Conservation (phyloP, 1,140 invertebrate species). For the Atta cephalotes region DNA sequence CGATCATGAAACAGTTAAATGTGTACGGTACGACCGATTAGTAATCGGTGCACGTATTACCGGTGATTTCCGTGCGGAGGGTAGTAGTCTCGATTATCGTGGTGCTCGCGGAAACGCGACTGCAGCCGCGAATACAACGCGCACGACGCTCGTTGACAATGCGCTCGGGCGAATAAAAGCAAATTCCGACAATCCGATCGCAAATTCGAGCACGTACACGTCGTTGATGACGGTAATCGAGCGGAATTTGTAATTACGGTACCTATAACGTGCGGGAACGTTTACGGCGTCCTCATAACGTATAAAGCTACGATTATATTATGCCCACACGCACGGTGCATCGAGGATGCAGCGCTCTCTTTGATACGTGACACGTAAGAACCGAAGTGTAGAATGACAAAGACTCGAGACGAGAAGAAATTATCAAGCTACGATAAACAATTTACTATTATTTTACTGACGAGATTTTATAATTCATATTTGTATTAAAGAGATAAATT, state of each 20-base stretch:
- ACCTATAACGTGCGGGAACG: conserved; percentile 61
- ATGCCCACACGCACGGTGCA: conserved; percentile 6
- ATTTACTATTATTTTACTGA: neutral
- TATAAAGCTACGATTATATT: conserved; percentile 69
- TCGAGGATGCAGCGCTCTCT: conserved; percentile 32
- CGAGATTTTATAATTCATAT: neutral
- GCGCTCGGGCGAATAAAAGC: conserved; percentile 69
- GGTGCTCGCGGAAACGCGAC: conserved; percentile 15
- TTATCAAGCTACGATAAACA: neutral
- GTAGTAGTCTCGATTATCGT: conserved; percentile 59
- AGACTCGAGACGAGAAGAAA: conserved; percentile 1
- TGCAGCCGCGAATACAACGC: conserved; percentile 46
- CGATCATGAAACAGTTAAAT: conserved; percentile 12
- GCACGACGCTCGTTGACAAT: conserved; percentile 65
- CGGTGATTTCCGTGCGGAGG: conserved; percentile 38
- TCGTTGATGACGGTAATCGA: conserved; percentile 71
- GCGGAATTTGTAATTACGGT: conserved; percentile 75
- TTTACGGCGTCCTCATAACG: conserved; percentile 64
- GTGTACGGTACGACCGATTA: conserved; percentile 1
- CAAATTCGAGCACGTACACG: conserved; percentile 73
- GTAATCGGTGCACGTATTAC: conserved; percentile 62
- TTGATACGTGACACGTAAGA: neutral
- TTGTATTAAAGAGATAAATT: neutral
- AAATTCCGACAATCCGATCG: conserved; percentile 71
- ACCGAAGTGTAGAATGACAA: neutral